phyloP scores from a whole-genome alignment of 2,888 invertebrate genomes.

The Chrysomela aeneicollis region DNA sequence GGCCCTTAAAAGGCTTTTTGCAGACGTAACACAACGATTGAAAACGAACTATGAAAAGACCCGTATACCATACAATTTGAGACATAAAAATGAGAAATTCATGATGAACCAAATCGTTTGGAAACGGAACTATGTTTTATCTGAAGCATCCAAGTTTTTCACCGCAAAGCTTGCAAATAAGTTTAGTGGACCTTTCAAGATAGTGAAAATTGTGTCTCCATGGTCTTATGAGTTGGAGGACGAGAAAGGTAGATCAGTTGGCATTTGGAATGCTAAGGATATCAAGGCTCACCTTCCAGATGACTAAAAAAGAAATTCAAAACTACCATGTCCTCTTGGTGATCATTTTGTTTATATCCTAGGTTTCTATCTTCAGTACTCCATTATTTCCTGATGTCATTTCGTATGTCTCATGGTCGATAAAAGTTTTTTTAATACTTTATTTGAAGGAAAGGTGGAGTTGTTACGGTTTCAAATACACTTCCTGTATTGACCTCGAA shows the following conservation, averaged over 20 bases:
- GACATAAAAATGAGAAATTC: constrained; percentile 20
- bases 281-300: constrained; percentile 27
- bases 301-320: no score
- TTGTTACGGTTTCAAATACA: no score
- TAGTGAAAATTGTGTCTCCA: constrained; percentile 20
- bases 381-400: no score
- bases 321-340: no score
- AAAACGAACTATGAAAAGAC: constrained; percentile 5
- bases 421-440: no score
- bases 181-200: constrained; percentile 23
- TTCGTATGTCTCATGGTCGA: no score
- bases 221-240: constrained; percentile 23
- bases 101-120: constrained; percentile 10
- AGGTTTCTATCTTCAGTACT: no score
- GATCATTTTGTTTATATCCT: no score
- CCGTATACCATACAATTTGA: constrained; percentile 7
- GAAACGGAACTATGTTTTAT: constrained; percentile 21
- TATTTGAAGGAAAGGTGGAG: no score
- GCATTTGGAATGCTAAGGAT: constrained; percentile 26
- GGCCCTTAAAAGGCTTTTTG: neutral
- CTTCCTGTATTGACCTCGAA: no score
- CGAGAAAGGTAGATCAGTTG: constrained; percentile 9
- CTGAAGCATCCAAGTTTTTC: constrained; percentile 17
- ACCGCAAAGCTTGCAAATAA: constrained; percentile 17
- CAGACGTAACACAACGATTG: constrained; percentile 11